Percentiles rank a stretch among this genome's conserved stretches.
phyloP scores from a whole-genome alignment of 2,888 invertebrate species.

The Lobophora halterata region DNA sequence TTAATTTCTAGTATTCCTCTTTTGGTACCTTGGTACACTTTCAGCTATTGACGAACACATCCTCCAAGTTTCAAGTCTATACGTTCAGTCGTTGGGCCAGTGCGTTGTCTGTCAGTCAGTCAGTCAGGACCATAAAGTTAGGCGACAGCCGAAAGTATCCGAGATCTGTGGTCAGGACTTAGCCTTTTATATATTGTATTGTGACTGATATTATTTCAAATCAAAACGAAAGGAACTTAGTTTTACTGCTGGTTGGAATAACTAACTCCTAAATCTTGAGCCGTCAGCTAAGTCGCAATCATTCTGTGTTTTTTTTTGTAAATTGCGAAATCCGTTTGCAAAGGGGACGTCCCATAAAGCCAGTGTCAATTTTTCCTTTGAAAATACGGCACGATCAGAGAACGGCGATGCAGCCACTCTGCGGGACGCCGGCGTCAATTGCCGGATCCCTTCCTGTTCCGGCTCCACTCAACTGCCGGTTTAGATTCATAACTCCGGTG shows the following conservation, averaged over 20 bases:
- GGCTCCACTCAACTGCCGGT: slow-evolving; percentile 57
- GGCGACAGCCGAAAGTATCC: too few relatives aligned
- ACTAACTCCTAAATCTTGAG: slow-evolving; percentile 19
- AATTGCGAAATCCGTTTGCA: slow-evolving; percentile 27
- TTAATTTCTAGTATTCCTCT: too few relatives aligned
- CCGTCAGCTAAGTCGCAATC: slow-evolving; percentile 18
- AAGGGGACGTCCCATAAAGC: slow-evolving; percentile 38
- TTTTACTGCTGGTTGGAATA: slow-evolving; percentile 16
- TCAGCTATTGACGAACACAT: too few relatives aligned
- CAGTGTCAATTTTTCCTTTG: slow-evolving; percentile 43
- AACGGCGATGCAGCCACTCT: slow-evolving; percentile 46
- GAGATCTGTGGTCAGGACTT: too few relatives aligned
- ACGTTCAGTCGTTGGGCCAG: too few relatives aligned
- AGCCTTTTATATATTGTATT: too few relatives aligned
- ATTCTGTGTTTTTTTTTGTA: slow-evolving; percentile 18
- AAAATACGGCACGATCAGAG: slow-evolving; percentile 48
- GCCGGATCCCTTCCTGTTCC: slow-evolving; percentile 75
- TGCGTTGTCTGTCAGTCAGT: too few relatives aligned
- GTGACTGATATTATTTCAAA: too few relatives aligned
- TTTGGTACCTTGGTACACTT: too few relatives aligned
- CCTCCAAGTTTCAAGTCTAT: too few relatives aligned
- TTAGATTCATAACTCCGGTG: slow-evolving; percentile 59
- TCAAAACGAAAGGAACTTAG: slow-evolving; percentile 8
- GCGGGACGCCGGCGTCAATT: slow-evolving; percentile 66
- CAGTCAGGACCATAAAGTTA: too few relatives aligned